Base-by-base conservation (phyloP, 2,888 invertebrate genomes). In the Sesamia inferens region DNA sequence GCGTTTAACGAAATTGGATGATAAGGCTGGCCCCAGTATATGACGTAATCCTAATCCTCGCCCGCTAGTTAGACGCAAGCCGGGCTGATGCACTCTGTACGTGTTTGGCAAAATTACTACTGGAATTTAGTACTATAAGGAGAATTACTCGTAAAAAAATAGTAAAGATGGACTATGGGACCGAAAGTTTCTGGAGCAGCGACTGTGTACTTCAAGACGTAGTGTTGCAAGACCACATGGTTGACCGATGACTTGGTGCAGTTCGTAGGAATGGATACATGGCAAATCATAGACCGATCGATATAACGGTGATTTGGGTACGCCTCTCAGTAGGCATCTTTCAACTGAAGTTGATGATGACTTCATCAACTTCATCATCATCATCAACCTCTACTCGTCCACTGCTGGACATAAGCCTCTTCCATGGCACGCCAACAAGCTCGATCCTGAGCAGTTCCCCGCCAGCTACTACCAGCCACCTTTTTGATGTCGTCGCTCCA, bases 61-160 rank as follows among this genome's bases (percentile, higher is more conserved):
- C 68, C 6, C 47, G 68, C 14, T 76, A n/a, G 47, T 39, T 75
- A 24, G n/a, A 68, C 58, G 14, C 24, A 68, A 74, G 22, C 64
- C 24, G 6, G n/a, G 22, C 31, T 61, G 76, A 59, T 59, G 51
- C 59, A 47, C 47, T 59, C 58, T 66, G 44, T 59, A 8, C 8
- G 8, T 39, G 19, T 58, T 16, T 39, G 61, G 0, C 16, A 14
- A 47, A 16, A 67, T 76, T 47, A 76, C 76, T 51, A 75, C 19
- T 59, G 44, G 64, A 58, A 51, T 22, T 14, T 16, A 0, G 7
- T 14, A 59, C 44, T 58, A 72, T 13, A 73, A 68, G 51, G 16
- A 66, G 8, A 7, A 24, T 63, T 22, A 44, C 44, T 16, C 11
- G 3, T 44, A 22, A 62, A 62, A 22, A 0, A 44, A 42, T 3